Conservation (phyloP, 2,888 invertebrate species). For the Sericinus montela region DNA sequence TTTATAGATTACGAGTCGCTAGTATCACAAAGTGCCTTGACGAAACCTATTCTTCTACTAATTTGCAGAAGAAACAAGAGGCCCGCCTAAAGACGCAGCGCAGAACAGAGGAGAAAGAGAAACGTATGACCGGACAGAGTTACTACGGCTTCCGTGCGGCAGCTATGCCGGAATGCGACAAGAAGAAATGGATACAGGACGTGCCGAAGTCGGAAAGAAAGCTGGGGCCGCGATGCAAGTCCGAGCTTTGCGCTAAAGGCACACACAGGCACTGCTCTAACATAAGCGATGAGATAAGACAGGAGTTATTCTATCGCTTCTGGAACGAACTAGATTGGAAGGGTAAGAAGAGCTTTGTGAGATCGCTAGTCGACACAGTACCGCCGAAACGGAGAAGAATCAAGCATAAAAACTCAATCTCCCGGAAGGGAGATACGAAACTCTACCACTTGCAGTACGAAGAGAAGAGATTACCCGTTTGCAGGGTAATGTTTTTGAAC, state of each 20-base stretch:
- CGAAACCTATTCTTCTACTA: too few species aligned
- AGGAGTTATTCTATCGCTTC: constrained; percentile 43
- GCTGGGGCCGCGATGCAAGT: constrained; percentile 42
- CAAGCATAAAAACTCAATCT: constrained; percentile 34
- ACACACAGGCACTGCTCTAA: constrained; percentile 31
- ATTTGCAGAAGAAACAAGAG: constrained; percentile 38
- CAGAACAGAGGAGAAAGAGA: constrained; percentile 44
- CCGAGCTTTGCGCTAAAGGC: constrained; percentile 39
- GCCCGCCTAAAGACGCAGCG: constrained; percentile 35
- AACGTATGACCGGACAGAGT: constrained; percentile 54
- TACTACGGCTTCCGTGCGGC: constrained; percentile 50
- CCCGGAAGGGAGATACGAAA: constrained; percentile 50
- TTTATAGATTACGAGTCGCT: too few species aligned
- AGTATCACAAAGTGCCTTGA: too few species aligned
- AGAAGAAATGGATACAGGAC: constrained; percentile 48
- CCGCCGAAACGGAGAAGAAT: constrained; percentile 44
- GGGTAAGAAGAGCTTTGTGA: constrained; percentile 43
- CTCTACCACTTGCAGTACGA: constrained; percentile 38
- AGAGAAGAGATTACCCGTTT: constrained; percentile 37
- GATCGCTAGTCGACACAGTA: constrained; percentile 38
- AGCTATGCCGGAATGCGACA: constrained; percentile 24
- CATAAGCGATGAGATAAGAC: constrained; percentile 35
- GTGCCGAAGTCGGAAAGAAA: constrained; percentile 47
- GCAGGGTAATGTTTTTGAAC: constrained; percentile 49
- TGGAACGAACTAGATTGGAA: constrained; percentile 54